Conservation (phyloP, 1,140 invertebrate genomes). For the fruit fly (Drosophila melanogaster) region Release_6_plus_ISO1_MT NT_033779.5:9357001-9357500, state of each 20-base stretch:
- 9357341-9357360: constrained; percentile 35
- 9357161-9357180: constrained; percentile 4
- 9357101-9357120: constrained; percentile 6
- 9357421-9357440: neutral
- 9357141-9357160: constrained; percentile 7
- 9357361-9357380: constrained; percentile 3
- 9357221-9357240: constrained; percentile 59
- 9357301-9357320: constrained; percentile 19
- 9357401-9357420: constrained; percentile 1
- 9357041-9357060: neutral
- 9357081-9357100: constrained; percentile 5
- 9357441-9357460: no score
- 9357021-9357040: neutral
- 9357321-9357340: constrained; percentile 52
- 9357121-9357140: constrained; percentile 20
- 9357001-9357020: constrained; percentile 23
- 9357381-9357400: constrained; percentile 2
- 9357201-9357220: constrained; percentile 17
- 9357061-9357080: neutral
- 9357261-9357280: constrained; percentile 62
- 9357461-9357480: no score
- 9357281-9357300: constrained; percentile 45
- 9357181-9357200: constrained; percentile 12
- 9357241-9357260: constrained; percentile 48
- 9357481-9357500: neutral